phyloP scores from a whole-genome alignment of 2,888 invertebrate genomes.

The Steinernema carpocapsae region DNA sequence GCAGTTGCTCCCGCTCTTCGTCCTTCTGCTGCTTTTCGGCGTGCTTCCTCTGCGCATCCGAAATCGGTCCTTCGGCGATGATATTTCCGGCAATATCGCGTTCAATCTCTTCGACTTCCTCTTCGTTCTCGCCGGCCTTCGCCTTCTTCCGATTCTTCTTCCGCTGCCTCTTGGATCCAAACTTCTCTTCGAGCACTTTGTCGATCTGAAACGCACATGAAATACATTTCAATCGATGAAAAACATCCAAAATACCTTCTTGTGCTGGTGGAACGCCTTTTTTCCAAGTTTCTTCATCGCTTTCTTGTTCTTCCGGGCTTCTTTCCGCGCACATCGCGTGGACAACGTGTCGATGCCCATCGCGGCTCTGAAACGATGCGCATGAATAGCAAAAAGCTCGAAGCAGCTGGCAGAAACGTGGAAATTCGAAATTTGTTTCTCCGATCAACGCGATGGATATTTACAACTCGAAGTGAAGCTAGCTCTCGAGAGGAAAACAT shows the following conservation, averaged over 20 bases:
- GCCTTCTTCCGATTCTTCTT: constrained; percentile 23
- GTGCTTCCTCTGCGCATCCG: constrained; percentile 1
- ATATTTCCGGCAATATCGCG: background rate
- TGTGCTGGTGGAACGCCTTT: constrained; percentile 35
- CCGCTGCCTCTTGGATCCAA: background rate
- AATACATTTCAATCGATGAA: background rate
- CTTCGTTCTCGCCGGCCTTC: background rate
- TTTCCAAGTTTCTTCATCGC: constrained; percentile 37
- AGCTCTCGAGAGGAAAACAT: too few species aligned
- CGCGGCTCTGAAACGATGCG: background rate
- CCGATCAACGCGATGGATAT: too few species aligned
- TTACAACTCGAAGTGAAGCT: too few species aligned
- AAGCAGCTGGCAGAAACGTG: too few species aligned
- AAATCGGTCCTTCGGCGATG: background rate
- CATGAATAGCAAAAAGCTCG: too few species aligned
- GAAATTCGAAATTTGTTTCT: too few species aligned
- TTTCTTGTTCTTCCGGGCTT: constrained; percentile 36
- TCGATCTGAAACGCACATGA: constrained; percentile 29
- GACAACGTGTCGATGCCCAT: background rate
- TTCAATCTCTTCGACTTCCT: background rate
- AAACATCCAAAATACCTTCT: constrained; percentile 39
- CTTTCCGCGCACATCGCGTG: constrained; percentile 28
- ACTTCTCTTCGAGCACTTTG: constrained; percentile 26
- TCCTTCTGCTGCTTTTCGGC: background rate
- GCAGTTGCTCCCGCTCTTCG: constrained; percentile 19